Evolutionary conservation across 2,113 vertebrate genomes (phyloP), one percentile per base, ranked within the genome.

Genomic region (Chaenocephalus aceratus): DNA sequence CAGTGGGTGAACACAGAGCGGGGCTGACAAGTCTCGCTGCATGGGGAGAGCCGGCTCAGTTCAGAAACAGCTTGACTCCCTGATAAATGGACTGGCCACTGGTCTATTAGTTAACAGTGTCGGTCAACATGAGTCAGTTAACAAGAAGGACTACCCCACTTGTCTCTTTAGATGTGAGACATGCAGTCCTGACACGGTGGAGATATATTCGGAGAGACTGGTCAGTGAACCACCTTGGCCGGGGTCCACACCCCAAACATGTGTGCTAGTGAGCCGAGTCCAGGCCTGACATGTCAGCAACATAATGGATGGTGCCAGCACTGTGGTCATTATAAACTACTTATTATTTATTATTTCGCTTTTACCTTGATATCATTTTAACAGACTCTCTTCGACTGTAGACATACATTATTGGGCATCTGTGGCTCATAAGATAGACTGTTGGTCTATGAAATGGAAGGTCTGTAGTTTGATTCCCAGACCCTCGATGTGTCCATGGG

Each of bases 21-120:
- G 78, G 87, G 84, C 80, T 91, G 91, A 93, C 88, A 89, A 80
- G 79, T 86, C 85, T 88, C 79, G 59, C 85, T 75, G 83, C 67
- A 79, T 81, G 83, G 79, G 79, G 59, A 79, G 57, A 82, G 76
- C 57, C 67, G 63, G 73, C 81, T 68, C 11, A 1, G 57, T 75
- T 86, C 82, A 84, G 52, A 86, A 86, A 85, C 91, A 88, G 87
- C 80, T 91, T 84, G 89, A 92, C 76, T 91, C 84, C 75, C 56
- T 83, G 87, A 87, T 90, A 89, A 91, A 89, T 73, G 87, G 67
- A 84, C 82, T 86, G 82, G 77, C 79, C 86, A 83, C 76, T 78
- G 80, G 82, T 74, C 81, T 88, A 62, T 90, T 89, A 89, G 88
- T 81, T 75, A 66, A 89, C 77, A 83, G 69, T 60, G 56, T 45